Evolutionary conservation across 2,797 vertebrate species (phyloP).

Genomic region (Sebastes minor): DNA sequence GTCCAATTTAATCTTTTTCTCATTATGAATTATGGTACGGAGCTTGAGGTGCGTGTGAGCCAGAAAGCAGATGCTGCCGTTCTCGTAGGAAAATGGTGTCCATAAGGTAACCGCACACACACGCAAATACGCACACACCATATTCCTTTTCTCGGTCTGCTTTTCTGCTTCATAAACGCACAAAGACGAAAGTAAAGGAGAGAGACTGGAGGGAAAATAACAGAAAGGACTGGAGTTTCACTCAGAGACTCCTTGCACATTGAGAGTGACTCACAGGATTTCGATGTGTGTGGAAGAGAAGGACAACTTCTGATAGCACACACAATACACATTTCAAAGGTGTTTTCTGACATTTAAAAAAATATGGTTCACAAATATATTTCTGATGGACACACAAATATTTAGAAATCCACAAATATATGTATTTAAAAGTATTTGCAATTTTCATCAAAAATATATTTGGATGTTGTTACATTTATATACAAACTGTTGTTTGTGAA

Average conservation of each 20-base stretch:
- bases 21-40: slow-evolving; percentile 59
- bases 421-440: too few species aligned
- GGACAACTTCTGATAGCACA: neutral
- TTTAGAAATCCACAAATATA: too few species aligned
- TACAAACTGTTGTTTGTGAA: too few species aligned
- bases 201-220: neutral
- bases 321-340: neutral
- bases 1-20: slow-evolving; percentile 70
- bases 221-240: neutral
- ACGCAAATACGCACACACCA: neutral
- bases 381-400: too few species aligned
- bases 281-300: neutral
- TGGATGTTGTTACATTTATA: too few species aligned
- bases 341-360: neutral
- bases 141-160: neutral
- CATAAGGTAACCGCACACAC: neutral
- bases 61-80: slow-evolving; percentile 39
- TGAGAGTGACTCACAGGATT: neutral
- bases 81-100: neutral
- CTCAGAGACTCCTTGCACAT: too few species aligned
- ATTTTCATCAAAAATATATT: too few species aligned
- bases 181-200: neutral
- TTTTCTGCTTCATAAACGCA: neutral
- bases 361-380: too few species aligned
- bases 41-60: slow-evolving; percentile 20